A percentile compares a stretch with the other conserved stretches of the same genome.
Evolutionary conservation across 2,113 vertebrate species (phyloP).

Genomic region (Rhagologus leucostigma): DNA sequence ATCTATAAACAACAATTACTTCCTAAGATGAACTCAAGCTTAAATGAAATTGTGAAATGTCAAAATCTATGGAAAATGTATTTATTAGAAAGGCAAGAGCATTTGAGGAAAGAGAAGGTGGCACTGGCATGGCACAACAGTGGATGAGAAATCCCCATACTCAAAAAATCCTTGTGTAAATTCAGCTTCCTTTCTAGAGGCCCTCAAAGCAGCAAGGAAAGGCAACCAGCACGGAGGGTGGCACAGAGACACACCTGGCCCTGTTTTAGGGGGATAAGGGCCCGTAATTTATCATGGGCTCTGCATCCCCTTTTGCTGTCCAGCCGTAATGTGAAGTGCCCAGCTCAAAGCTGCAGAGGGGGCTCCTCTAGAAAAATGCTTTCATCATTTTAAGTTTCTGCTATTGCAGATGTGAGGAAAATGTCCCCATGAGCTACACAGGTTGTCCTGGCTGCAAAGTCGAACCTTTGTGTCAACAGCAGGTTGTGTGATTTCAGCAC

Average conservation of each 20-base stretch:
- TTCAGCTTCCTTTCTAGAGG: not conserved
- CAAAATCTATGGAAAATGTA: not conserved
- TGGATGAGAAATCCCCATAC: not conserved
- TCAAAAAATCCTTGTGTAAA: not conserved
- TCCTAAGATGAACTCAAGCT: not conserved
- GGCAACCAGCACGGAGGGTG: not conserved
- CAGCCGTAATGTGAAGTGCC: not conserved
- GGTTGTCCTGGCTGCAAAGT: not conserved
- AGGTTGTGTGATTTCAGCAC: not conserved
- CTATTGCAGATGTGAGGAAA: not conserved
- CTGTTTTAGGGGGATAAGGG: not conserved
- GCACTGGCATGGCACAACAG: not conserved
- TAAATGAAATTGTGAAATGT: not conserved
- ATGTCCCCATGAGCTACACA: not conserved
- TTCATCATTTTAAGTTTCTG: not conserved
- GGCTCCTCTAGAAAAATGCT: not conserved
- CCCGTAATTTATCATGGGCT: not conserved
- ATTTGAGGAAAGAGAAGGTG: not conserved
- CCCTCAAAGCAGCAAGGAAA: not conserved
- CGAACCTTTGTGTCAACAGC: fast-evolving
- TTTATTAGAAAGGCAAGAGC: not conserved
- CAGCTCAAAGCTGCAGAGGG: not conserved
- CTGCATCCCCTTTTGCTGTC: fast-evolving
- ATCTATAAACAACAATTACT: not conserved
- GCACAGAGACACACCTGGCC: not conserved